Evolutionary conservation across 2,888 invertebrate genomes (phyloP), one percentile per base, ranked within the genome.

Genomic region (Nasonovia ribisnigri): DNA sequence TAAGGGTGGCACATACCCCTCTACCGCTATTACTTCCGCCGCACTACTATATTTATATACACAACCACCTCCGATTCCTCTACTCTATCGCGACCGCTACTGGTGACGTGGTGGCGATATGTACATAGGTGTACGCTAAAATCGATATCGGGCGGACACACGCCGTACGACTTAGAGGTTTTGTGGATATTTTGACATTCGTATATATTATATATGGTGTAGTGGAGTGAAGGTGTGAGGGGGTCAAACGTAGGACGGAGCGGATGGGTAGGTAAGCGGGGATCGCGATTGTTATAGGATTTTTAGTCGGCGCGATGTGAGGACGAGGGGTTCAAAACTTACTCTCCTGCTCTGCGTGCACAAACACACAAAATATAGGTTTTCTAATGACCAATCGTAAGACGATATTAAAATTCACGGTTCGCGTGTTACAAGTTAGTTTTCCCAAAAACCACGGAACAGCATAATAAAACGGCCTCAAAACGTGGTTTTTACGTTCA

Each of bases 71-170:
- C 13, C 16, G 29, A 42, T 60, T 8, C 26, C 36, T 20, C 86
- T 16, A 29, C 4, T 20, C 86, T 8, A 29, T 13, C 60, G 87
- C 36, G 20, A 43, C 36, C 60, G 46, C 36, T 60, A 87, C 60
- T 60, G 92, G 48, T 60, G 87, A 92, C 57, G 57, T 26, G 92
- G 87, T 48, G 86, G 46, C 36, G 60, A 92, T 51, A 87, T 92
- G 60, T 60, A 87, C 60, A 60, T 42, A 60, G 42, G 89, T 57
- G 57, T 84, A 89, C 92, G 89, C 8, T 57, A 51, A 93, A 84
- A 93, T 93, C 93, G 93, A 93, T 93, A 90, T 93, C 57, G 26
- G 89, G 67, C 88, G 77, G 46, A 88, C 90, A 84, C 93, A 51
- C 84, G 57, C 43, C 57, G 10, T 87, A 48, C 60, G 92, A 60